Conservation (phyloP, 2,888 invertebrate genomes). For the Apantesis nais region DNA sequence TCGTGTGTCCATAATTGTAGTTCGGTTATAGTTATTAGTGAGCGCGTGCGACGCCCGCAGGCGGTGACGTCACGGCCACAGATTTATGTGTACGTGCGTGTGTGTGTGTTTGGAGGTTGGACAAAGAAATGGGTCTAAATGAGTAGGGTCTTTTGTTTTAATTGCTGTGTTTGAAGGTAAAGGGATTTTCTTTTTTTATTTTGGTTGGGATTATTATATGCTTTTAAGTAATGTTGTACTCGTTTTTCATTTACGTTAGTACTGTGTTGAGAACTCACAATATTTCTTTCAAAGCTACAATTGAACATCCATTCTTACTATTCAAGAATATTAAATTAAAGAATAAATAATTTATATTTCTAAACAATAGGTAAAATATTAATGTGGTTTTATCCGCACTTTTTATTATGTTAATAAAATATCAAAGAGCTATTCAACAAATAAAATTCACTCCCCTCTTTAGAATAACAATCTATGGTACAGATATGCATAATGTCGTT, state of each 20-base stretch:
- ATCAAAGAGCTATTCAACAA: constrained; percentile 13
- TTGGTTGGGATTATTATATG: background rate
- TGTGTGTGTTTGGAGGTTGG: constrained; percentile 22
- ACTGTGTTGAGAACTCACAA: too few relatives aligned
- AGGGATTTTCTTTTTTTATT: constrained; percentile 1
- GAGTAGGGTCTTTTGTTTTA: constrained; percentile 25
- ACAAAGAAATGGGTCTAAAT: constrained; percentile 25
- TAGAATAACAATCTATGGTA: constrained; percentile 28
- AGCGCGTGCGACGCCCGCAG: constrained; percentile 46
- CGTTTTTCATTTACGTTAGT: too few relatives aligned
- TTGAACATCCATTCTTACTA: too few relatives aligned
- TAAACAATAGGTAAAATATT: too few relatives aligned
- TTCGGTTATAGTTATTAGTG: constrained; percentile 45
- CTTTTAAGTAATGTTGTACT: background rate
- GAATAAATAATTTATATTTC: too few relatives aligned
- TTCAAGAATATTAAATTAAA: too few relatives aligned
- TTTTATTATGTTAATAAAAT: constrained; percentile 15
- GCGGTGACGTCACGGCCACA: constrained; percentile 32
- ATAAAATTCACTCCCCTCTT: constrained; percentile 19
- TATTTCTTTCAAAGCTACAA: too few relatives aligned
- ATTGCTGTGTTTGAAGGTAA: constrained; percentile 17
- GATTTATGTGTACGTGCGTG: constrained; percentile 14
- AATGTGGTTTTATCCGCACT: too few relatives aligned
- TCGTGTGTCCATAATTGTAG: constrained; percentile 47
- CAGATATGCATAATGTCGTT: constrained; percentile 47